Conservation (phyloP, 2,888 invertebrate genomes). For the Lithophane leautieri region DNA sequence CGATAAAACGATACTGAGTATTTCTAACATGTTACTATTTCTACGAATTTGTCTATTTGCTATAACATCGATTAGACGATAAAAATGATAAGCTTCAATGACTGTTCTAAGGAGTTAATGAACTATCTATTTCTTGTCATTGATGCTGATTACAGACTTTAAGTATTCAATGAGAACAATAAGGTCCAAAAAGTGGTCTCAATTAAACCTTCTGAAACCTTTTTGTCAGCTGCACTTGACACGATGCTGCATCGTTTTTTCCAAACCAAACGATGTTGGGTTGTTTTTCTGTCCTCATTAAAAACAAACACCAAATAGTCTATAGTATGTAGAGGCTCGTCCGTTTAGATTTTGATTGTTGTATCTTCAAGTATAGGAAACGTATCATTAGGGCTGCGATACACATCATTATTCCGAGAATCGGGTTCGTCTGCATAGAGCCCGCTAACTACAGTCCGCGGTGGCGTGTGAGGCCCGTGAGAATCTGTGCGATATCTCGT, state of each 20-base stretch:
- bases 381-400: constrained; percentile 80
- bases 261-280: neutral
- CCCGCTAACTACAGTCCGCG: constrained; percentile 68
- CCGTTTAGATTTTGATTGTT: constrained; percentile 69
- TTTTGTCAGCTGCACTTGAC: neutral
- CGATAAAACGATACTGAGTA: constrained; percentile 51
- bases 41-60: constrained; percentile 49
- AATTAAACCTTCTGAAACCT: neutral
- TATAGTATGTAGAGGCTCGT: constrained; percentile 19
- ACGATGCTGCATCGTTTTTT: neutral
- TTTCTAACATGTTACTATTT: constrained; percentile 39
- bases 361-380: constrained; percentile 70
- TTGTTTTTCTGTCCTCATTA: constrained; percentile 35
- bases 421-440: constrained; percentile 72
- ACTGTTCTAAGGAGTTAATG: constrained; percentile 1
- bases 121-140: neutral
- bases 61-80: constrained; percentile 39
- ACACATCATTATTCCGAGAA: constrained; percentile 81
- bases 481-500: constrained; percentile 82
- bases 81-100: constrained; percentile 46
- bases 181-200: neutral
- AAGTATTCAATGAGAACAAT: neutral
- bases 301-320: constrained; percentile 48
- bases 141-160: neutral
- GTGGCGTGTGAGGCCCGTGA: constrained; percentile 78